Evolutionary conservation across 30 jellyfish, hydroid and myxozoan genomes (phyloP), one percentile per base, ranked within the genome.

Genomic region (Pseudorhiza aurosa): DNA sequence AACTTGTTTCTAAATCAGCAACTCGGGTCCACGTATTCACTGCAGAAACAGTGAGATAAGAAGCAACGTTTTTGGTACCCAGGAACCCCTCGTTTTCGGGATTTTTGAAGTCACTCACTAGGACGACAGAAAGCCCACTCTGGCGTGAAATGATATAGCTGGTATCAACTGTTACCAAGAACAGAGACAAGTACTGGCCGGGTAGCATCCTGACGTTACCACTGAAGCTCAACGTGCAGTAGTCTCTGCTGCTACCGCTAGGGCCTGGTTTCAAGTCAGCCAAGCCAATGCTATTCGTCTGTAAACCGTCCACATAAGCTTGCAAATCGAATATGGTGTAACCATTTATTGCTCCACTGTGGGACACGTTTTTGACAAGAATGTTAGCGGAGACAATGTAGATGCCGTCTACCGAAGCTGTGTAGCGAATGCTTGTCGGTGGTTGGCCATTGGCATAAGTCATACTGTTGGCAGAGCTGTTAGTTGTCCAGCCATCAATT

Each of bases 361-460:
- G 40, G 25, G 89, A 25, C 44, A 81, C 82, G 37, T 72, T 72
- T 37, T 71, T 69, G n/a, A 92, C 47, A 15, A 57, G 26, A 12
- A 92, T 58, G 83, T 75, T 92, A 37, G 82, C 96, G 19, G 98
- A 68, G 11, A 92, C 90, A n/a, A 86, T 70, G 69, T 76, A 92
- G 27, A 92, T 30, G 1, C 82, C 96, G 49, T 75, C 84, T n/a
- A n/a, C 26, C 4, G 39, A 31, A 10, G 96, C 50, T 0, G 72
- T 43, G 68, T 70, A 92, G 8, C 88, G 65, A 11, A 47, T 19
- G 8, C 88, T 26, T 26, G 88, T 35, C 46, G 50, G 56, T 37
- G 78, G 73, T 64, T 79, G 49, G 22, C 57, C 75, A 83, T 86
- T 85, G 14, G 68, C 45, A 53, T 65, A 75, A 2, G 83, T 24